Conservation (phyloP, 2,888 invertebrate genomes). For the Adelphocoris suturalis region DNA sequence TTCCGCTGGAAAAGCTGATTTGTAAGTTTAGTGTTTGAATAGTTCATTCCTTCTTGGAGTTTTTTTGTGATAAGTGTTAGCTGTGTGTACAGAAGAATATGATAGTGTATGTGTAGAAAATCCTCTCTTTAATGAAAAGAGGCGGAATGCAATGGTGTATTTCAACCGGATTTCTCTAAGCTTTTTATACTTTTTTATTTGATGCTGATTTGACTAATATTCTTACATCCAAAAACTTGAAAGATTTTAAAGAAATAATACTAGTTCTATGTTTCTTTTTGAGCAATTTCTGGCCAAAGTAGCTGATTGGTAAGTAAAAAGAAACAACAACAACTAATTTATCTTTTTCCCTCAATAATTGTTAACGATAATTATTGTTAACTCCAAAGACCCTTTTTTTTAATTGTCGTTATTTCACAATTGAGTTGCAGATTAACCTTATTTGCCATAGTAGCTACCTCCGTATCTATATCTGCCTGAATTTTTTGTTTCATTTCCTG, state of each 20-base stretch:
- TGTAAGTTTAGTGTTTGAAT: constrained; percentile 1
- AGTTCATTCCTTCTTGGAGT: not conserved
- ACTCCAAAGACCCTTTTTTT: not conserved
- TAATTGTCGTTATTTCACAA: not conserved
- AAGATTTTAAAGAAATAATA: constrained; percentile 43
- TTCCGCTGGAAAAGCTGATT: too few relatives aligned
- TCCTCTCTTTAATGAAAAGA: not conserved
- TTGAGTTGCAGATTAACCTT: constrained; percentile 40
- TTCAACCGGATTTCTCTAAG: constrained; percentile 55
- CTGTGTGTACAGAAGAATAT: not conserved
- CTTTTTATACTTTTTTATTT: constrained; percentile 40
- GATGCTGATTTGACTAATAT: constrained; percentile 25
- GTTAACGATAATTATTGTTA: constrained; percentile 22
- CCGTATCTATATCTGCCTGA: not conserved
- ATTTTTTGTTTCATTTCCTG: not conserved
- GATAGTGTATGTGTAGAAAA: not conserved
- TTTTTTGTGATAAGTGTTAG: constrained; percentile 25
- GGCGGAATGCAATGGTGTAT: constrained; percentile 26
- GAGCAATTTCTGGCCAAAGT: constrained; percentile 74
- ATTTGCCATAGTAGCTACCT: constrained; percentile 35
- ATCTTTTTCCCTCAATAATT: not conserved
- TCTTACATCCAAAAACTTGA: not conserved
- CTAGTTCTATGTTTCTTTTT: constrained; percentile 72
- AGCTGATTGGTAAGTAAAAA: constrained; percentile 73
- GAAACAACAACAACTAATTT: not conserved